Evolutionary conservation across 2,888 invertebrate genomes (phyloP).

Genomic region (Alitta virens): DNA sequence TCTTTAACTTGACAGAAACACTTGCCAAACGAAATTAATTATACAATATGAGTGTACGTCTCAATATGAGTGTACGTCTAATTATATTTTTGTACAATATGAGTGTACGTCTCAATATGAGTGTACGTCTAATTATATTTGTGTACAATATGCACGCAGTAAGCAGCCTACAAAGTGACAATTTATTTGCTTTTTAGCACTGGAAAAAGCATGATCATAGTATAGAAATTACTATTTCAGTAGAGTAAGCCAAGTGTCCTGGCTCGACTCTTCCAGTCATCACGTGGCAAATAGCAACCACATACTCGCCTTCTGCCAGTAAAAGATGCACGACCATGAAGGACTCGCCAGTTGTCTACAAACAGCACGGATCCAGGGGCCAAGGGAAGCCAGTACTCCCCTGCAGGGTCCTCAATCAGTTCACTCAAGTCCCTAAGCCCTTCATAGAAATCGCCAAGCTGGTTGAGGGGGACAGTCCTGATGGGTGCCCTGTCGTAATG

Average conservation of each 20-base stretch:
- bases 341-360: slow-evolving; percentile 76
- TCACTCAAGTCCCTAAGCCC: slow-evolving; percentile 33
- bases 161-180: too few species aligned
- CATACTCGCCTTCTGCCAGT: slow-evolving; percentile 68
- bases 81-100: too few species aligned
- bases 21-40: too few species aligned
- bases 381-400: slow-evolving; percentile 53
- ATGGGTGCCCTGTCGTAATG: slow-evolving; percentile 72
- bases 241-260: slow-evolving; percentile 32
- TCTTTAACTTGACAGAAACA: too few species aligned
- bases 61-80: too few species aligned
- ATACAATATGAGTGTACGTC: too few species aligned
- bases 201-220: too few species aligned
- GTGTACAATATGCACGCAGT: too few species aligned
- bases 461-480: slow-evolving; percentile 60
- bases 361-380: slow-evolving; percentile 71
- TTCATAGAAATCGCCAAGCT: slow-evolving; percentile 66
- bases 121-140: too few species aligned
- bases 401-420: slow-evolving; percentile 45
- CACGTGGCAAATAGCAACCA: slow-evolving; percentile 73
- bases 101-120: too few species aligned
- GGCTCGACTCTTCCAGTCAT: slow-evolving; percentile 57
- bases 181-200: too few species aligned
- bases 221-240: too few species aligned
- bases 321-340: slow-evolving; percentile 73